Evolutionary conservation across 92 coral and sea anemone genomes (phyloP).

Genomic region (Phenganax subtilis): DNA sequence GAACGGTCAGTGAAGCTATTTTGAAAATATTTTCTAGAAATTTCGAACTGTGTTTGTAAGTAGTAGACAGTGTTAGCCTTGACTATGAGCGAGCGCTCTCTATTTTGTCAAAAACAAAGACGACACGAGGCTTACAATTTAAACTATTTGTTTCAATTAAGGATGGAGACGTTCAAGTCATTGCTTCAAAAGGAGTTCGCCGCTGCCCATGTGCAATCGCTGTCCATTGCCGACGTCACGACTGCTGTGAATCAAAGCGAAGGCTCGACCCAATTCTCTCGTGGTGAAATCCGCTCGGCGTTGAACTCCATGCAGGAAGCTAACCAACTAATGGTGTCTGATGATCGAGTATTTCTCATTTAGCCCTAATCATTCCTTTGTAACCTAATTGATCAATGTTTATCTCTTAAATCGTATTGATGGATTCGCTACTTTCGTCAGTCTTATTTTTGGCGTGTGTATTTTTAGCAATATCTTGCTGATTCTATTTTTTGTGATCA

Average conservation of each 20-base stretch:
- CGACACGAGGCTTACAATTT: background rate
- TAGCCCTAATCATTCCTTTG: constrained; percentile 13
- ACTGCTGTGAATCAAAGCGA: constrained; percentile 55
- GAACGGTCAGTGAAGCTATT: constrained; percentile 53
- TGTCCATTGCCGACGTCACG: constrained; percentile 64
- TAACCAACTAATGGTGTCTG: constrained; percentile 77
- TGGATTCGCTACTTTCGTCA: too few relatives aligned
- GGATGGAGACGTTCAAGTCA: constrained; percentile 71
- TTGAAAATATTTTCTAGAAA: background rate
- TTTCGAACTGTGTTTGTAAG: background rate
- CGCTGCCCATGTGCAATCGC: constrained; percentile 73
- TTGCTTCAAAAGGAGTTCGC: constrained; percentile 61
- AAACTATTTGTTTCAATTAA: constrained; percentile 10
- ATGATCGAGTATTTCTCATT: constrained; percentile 63
- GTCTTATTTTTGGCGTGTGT: too few relatives aligned
- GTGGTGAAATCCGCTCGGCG: constrained; percentile 67
- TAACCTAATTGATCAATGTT: background rate
- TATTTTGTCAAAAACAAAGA: too few relatives aligned
- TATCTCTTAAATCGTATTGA: background rate
- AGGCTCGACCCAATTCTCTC: constrained; percentile 50
- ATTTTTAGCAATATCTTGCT: too few relatives aligned
- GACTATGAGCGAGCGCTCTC: too few relatives aligned
- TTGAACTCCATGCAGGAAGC: constrained; percentile 79
- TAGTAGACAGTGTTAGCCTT: too few relatives aligned
- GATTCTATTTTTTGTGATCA: too few relatives aligned